Conservation (phyloP, 2,888 invertebrate species). For the Elaeidobius kamerunicus region DNA sequence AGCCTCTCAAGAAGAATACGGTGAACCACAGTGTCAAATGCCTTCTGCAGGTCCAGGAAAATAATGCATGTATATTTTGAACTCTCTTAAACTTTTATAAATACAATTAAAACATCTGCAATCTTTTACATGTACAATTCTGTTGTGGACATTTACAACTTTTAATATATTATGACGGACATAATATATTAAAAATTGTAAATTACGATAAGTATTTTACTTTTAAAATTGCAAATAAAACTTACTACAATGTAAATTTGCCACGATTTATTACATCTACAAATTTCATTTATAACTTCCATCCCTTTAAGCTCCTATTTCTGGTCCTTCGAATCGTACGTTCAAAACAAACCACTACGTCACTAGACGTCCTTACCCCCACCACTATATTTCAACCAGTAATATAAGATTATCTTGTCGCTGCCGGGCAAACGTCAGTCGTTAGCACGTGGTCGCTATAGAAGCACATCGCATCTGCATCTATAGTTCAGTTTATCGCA, state of each 20-base stretch:
- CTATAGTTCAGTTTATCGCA: conserved; percentile 15
- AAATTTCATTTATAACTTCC: not conserved
- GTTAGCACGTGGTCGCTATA: conserved; percentile 13
- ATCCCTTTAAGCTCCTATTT: not conserved
- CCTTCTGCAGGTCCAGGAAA: too few species aligned
- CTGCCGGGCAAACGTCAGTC: conserved; percentile 10
- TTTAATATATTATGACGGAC: too few species aligned
- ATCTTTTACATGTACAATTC: too few species aligned
- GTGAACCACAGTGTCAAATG: too few species aligned
- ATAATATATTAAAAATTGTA: too few species aligned
- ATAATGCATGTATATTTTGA: too few species aligned
- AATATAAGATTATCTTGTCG: not conserved
- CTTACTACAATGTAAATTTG: not conserved
- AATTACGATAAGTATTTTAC: not conserved
- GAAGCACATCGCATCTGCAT: not conserved
- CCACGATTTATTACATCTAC: not conserved
- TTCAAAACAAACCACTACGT: conserved; percentile 5
- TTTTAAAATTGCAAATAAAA: not conserved
- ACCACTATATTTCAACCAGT: conserved; percentile 4
- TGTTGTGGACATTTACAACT: too few species aligned
- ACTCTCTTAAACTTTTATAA: too few species aligned
- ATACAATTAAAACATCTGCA: too few species aligned
- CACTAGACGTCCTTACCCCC: conserved; percentile 12
- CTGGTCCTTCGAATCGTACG: conserved; percentile 9
- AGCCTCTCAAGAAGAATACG: too few species aligned